phyloP scores from a whole-genome alignment of 2,888 invertebrate species.

The Dichetophora obliterata region DNA sequence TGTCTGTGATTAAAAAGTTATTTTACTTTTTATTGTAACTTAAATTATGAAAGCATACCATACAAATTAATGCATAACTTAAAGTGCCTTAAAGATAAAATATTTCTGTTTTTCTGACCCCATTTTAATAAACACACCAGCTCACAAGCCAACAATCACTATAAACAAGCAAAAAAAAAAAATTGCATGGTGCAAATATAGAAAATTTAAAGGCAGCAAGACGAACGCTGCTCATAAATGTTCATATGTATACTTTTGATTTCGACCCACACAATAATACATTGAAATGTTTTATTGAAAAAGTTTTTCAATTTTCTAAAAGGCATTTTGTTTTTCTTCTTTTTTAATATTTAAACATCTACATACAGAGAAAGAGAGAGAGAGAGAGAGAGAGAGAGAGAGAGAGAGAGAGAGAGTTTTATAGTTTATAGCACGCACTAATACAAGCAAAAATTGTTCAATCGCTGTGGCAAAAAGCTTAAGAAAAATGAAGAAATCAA shows the following conservation, averaged over 20 bases:
- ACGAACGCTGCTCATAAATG: constrained; percentile 15
- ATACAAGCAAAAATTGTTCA: constrained; percentile 9
- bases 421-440: constrained; percentile 11
- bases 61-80: too few species aligned
- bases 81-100: too few species aligned
- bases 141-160: background rate
- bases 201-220: background rate
- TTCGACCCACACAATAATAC: background rate
- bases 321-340: constrained; percentile 31
- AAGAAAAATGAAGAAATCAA: constrained; percentile 41
- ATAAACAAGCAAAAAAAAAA: background rate
- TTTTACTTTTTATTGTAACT: too few species aligned
- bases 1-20: too few species aligned
- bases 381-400: too few species aligned
- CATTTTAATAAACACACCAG: background rate
- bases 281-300: constrained; percentile 56
- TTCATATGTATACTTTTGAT: constrained; percentile 24
- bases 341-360: background rate
- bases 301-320: constrained; percentile 64
- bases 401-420: too few species aligned
- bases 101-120: background rate
- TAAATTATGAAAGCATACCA: too few species aligned
- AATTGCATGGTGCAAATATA: background rate
- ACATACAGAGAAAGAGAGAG: too few species aligned
- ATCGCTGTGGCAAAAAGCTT: background rate